Conservation (phyloP, 2,113 vertebrate genomes). For the Phalacrocorax brasilianus region DNA sequence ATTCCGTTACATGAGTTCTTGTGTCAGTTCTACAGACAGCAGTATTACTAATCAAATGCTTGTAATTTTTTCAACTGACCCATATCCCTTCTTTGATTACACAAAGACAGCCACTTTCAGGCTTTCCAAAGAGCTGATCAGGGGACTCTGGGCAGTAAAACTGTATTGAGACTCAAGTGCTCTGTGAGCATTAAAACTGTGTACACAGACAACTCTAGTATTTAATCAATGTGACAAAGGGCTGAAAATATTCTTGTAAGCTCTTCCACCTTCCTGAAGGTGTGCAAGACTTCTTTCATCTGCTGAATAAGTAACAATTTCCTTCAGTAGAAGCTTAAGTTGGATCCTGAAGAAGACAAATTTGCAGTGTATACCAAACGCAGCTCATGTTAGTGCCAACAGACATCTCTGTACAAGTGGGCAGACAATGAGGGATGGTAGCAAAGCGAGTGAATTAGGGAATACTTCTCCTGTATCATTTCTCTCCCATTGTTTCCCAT, state of each 20-base stretch:
- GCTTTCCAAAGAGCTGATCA: not conserved
- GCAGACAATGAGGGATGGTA: not conserved
- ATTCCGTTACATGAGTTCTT: not conserved
- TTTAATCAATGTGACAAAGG: not conserved
- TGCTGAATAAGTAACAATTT: not conserved
- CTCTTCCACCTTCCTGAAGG: not conserved
- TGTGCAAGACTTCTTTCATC: not conserved
- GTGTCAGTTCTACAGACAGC: not conserved
- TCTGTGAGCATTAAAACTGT: not conserved
- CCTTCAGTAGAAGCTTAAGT: not conserved
- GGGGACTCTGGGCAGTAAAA: not conserved
- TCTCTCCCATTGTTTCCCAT: not conserved
- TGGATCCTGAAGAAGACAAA: not conserved
- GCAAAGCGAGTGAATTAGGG: fast-evolving
- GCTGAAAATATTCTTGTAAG: not conserved
- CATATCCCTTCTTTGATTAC: not conserved
- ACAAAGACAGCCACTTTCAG: not conserved
- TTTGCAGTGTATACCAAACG: not conserved
- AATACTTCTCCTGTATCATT: not conserved
- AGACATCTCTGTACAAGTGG: not conserved
- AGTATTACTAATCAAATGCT: not conserved
- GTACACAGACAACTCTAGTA: not conserved
- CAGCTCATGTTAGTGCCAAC: not conserved
- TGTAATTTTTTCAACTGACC: not conserved
- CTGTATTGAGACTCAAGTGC: not conserved